Evolutionary conservation across 2,888 invertebrate species (phyloP).

Genomic region (Cephonodes hylas): DNA sequence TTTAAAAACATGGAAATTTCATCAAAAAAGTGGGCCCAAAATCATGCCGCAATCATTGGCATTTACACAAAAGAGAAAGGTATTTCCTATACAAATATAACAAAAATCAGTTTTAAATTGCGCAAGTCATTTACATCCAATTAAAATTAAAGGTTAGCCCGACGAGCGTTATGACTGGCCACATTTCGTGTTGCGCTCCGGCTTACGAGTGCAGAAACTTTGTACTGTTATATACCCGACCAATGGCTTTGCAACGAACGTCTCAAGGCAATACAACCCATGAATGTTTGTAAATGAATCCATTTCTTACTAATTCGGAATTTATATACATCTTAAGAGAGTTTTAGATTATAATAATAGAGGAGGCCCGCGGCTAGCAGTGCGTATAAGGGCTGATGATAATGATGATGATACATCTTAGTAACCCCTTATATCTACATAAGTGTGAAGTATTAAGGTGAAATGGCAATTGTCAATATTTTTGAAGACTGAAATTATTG

Average conservation of each 20-base stretch:
- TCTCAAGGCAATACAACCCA: background rate
- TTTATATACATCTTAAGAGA: background rate
- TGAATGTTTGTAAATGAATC: background rate
- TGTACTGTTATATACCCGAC: background rate
- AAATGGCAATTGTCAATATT: too few relatives aligned
- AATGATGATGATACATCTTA: too few relatives aligned
- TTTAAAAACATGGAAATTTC: background rate
- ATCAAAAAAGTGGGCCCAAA: background rate
- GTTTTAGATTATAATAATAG: too few relatives aligned
- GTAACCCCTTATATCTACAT: too few relatives aligned
- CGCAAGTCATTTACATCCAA: conserved; percentile 14
- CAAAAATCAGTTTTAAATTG: conserved; percentile 12
- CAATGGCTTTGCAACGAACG: background rate
- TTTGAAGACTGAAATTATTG: too few relatives aligned
- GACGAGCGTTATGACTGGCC: conserved; percentile 9
- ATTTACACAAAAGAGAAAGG: conserved; percentile 11
- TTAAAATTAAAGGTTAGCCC: conserved; percentile 10
- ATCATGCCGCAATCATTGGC: background rate
- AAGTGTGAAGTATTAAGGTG: too few relatives aligned
- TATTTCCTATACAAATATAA: conserved; percentile 7
- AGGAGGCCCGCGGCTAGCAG: too few relatives aligned
- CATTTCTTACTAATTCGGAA: background rate
- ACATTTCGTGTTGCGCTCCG: background rate
- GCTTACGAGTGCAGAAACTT: background rate
- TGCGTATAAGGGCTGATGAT: too few relatives aligned